These are phyloP conservation scores for Ochropleura plecta DNA, from an alignment of 2,888 invertebrate genomes.

Conservation along the genomic window DNA sequence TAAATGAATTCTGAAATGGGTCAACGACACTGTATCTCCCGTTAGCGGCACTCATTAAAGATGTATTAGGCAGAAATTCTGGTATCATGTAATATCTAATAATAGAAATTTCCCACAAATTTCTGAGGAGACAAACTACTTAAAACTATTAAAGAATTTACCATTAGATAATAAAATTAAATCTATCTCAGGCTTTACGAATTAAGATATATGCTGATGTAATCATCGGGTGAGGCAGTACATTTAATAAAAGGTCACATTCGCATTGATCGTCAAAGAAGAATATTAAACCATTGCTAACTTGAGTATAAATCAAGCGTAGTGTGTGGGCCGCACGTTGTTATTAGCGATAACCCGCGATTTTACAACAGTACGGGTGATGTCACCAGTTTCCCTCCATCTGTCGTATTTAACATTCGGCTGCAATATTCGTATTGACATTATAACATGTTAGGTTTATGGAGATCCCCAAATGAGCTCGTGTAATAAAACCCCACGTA, in stretches of 20 bases:
- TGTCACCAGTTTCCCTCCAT: constrained; percentile 44
- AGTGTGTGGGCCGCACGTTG: constrained; percentile 56
- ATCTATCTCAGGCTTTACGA: constrained; percentile 18
- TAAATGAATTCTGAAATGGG: constrained; percentile 37
- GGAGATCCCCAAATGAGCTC: constrained; percentile 3
- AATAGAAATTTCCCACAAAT: constrained; percentile 3
- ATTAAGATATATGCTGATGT: constrained; percentile 34
- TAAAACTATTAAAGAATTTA: not conserved
- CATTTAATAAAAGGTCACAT: constrained; percentile 59
- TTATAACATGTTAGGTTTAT: not conserved
- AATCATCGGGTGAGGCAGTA: constrained; percentile 42
- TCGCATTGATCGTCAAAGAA: constrained; percentile 46
- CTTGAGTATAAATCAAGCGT: constrained; percentile 58
- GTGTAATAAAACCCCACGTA: not conserved
- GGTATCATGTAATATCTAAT: constrained; percentile 5
- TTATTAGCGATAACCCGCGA: constrained; percentile 60
- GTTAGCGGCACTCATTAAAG: constrained; percentile 13
- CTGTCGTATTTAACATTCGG: constrained; percentile 35
- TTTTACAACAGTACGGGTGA: constrained; percentile 56
- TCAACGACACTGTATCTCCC: constrained; percentile 8
- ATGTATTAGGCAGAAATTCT: constrained; percentile 15
- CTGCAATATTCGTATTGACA: constrained; percentile 42
- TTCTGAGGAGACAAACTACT: not conserved
- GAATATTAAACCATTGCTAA: constrained; percentile 58
- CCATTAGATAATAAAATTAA: constrained; percentile 12